Base-by-base conservation (phyloP, 2,797 vertebrate species). In the Thalassophryne amazonica region DNA sequence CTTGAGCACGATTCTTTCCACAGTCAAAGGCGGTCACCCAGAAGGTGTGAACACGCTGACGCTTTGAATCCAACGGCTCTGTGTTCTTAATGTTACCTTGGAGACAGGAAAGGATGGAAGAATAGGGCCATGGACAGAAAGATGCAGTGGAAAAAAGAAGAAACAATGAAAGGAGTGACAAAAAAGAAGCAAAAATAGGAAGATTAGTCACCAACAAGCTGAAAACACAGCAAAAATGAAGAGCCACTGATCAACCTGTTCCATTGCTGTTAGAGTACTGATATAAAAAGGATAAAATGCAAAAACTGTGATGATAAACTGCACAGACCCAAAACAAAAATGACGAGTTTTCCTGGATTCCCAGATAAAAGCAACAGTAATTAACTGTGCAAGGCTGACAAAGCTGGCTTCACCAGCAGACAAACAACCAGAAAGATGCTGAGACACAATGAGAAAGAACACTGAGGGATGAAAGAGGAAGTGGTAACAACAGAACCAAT, bases 21-120 rank as follows among this genome's bases (percentile, higher is more conserved):
- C 97, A 99, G 85, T 99, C 97, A 9, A 98, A 99, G 5, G 97
- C 97, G 0, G 97, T 99, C 80, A 99, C 97, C 3, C 94, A 95
- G 84, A 99, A 98, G 80, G 92, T 96, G 84, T 97, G 93, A 65
- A 95, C 80, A 2, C 82, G 91, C 80, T 98, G 94, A 0, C 80
- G 92, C 33, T 93, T 97, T 10, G 94, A 96, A 70, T 98, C 95
- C 71, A 99, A 78, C 2, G 95, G 94, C 87, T 99, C 97, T 0
- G 95, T 98, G 85, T 98, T 98, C 86, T 98, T 97, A 0, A 99
- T 98, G 87, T 98, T 98, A 34, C 97, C 97, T 98, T 82, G 51
- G 68, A 78, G 66, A 71, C 54, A 11, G 45, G 54, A 30, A 36
- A 22, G 39, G 22, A 64, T 37, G 60, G 18, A 41, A 20, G 45